phyloP scores from a whole-genome alignment of 2,888 invertebrate genomes.

The Aleiodes alternator region DNA sequence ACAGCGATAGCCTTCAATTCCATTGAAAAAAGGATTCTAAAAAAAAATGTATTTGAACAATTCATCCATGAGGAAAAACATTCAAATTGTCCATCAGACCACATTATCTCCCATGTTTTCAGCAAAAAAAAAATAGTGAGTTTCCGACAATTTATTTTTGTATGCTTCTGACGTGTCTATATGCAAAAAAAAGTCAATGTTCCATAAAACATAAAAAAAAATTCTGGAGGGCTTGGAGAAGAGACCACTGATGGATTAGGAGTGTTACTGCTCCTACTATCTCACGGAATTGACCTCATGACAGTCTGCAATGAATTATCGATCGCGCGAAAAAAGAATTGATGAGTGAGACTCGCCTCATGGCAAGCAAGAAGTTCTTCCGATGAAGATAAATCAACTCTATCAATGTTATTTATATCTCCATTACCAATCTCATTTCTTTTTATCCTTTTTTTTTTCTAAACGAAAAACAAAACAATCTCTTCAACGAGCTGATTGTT shows the following conservation, averaged over 20 bases:
- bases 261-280: conserved; percentile 7
- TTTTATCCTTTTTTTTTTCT: not conserved
- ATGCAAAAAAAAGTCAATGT: conserved; percentile 1
- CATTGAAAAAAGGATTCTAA: too few relatives aligned
- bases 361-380: conserved; percentile 1
- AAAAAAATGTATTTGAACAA: too few relatives aligned
- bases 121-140: too few relatives aligned
- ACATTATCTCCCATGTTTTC: too few relatives aligned
- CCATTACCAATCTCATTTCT: not conserved
- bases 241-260: conserved; percentile 11
- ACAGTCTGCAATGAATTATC: conserved; percentile 38
- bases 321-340: conserved; percentile 22
- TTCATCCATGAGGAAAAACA: too few relatives aligned
- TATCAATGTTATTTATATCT: conserved; percentile 14
- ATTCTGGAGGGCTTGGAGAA: not conserved
- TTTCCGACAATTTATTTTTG: not conserved
- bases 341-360: conserved; percentile 26
- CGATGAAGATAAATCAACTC: conserved; percentile 35
- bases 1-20: too few relatives aligned
- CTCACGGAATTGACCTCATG: conserved; percentile 31
- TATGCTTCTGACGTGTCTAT: not conserved
- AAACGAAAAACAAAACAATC: not conserved
- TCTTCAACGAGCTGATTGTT: conserved; percentile 5
- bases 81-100: too few relatives aligned
- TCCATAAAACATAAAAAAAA: not conserved